phyloP scores from a whole-genome alignment of 2,113 vertebrate species.

The Zosterops pallidus region DNA sequence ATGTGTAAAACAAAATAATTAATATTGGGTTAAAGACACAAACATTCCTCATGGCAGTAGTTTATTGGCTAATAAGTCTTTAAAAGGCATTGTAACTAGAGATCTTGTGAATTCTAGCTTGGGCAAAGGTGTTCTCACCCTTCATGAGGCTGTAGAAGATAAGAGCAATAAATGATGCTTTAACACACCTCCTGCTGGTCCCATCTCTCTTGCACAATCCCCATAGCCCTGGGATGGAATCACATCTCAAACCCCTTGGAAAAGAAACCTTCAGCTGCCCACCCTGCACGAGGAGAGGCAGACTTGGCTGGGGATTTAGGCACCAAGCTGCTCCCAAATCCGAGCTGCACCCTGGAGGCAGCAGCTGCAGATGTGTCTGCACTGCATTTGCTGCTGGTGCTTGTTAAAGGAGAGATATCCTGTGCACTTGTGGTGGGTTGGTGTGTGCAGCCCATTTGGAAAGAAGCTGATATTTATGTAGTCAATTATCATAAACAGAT shows the following conservation, averaged over 20 bases:
- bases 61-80: not conserved
- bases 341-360: not conserved
- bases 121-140: not conserved
- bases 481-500: conserved; percentile 22
- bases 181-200: not conserved
- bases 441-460: not conserved
- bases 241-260: not conserved
- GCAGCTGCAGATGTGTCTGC: not conserved
- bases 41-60: not conserved
- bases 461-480: conserved; percentile 2
- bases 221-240: not conserved
- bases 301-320: not conserved
- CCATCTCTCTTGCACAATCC: not conserved
- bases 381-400: not conserved
- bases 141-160: not conserved
- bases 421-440: not conserved
- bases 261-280: not conserved
- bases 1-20: not conserved
- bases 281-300: accelerated
- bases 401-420: not conserved
- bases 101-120: not conserved
- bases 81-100: not conserved
- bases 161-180: not conserved
- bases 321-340: not conserved
- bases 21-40: not conserved